Percentiles rank a stretch among this genome's conserved stretches.
These are phyloP conservation scores for Lepidocolaptes lacrymiger DNA, from an alignment of 2,797 vertebrate species.

Conservation along the genomic window DNA sequence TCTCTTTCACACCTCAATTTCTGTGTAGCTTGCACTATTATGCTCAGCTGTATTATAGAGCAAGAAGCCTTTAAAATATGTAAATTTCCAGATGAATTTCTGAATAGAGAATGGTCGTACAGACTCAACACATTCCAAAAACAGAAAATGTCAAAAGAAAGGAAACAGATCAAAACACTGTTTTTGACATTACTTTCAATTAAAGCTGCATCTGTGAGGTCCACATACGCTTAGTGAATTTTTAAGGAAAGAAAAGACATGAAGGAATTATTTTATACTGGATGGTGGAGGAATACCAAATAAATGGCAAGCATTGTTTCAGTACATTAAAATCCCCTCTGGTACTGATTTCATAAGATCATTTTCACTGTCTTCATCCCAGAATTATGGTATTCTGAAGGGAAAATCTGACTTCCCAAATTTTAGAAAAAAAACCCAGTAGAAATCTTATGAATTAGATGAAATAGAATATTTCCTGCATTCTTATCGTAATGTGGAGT, in stretches of 20 bases:
- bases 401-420: constrained; percentile 5
- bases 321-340: constrained; percentile 30
- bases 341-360: constrained; percentile 27
- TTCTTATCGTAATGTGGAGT: not conserved
- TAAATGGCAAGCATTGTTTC: constrained; percentile 39
- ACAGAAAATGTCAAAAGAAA: constrained; percentile 65
- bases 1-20: constrained; percentile 58
- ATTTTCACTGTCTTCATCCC: not conserved
- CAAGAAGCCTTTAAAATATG: constrained; percentile 57
- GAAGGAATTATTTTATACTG: constrained; percentile 54
- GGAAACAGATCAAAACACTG: constrained; percentile 61
- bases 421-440: not conserved
- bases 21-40: constrained; percentile 53
- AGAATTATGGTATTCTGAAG: constrained; percentile 11
- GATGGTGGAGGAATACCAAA: constrained; percentile 59
- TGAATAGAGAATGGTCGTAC: constrained; percentile 49
- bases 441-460: not conserved
- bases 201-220: constrained; percentile 71
- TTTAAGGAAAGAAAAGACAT: constrained; percentile 52
- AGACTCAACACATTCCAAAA: constrained; percentile 63
- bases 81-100: constrained; percentile 62
- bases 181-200: constrained; percentile 73
- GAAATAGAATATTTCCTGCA: not conserved
- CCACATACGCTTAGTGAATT: constrained; percentile 60
- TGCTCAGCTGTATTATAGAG: constrained; percentile 58